Conservation (phyloP, 2,888 invertebrate genomes). For the Apotomis turbidana region DNA sequence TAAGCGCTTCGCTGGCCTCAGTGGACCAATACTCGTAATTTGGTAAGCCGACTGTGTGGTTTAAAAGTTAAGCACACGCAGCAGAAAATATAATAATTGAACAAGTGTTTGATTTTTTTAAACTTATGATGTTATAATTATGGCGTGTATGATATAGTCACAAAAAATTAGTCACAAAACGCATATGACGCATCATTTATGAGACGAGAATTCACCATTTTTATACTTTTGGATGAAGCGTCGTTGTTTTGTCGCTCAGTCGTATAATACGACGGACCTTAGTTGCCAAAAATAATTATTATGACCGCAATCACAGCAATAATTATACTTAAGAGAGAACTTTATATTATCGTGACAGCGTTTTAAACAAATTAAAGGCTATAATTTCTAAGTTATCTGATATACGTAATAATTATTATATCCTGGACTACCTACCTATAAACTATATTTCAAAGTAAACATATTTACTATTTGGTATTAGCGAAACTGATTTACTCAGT, state of each 20-base stretch:
- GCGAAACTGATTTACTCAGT: neutral
- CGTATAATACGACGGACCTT: neutral
- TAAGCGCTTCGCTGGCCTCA: neutral
- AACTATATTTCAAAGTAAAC: constrained; percentile 19
- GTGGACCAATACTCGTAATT: no score
- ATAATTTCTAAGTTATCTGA: constrained; percentile 22
- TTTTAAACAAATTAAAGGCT: constrained; percentile 20
- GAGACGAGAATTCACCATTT: no score
- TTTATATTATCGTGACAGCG: constrained; percentile 3
- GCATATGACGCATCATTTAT: no score
- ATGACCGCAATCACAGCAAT: constrained; percentile 29
- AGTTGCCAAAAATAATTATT: constrained; percentile 5
- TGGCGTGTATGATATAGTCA: no score
- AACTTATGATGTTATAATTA: no score
- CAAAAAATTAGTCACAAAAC: no score
- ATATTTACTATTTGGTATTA: constrained; percentile 12
- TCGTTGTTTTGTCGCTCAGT: neutral
- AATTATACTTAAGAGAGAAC: constrained; percentile 11
- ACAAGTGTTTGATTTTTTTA: no score
- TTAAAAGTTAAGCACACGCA: no score
- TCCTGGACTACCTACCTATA: constrained; percentile 13
- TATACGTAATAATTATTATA: constrained; percentile 21
- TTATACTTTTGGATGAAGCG: neutral
- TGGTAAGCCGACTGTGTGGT: no score
- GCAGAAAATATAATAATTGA: no score